phyloP scores from a whole-genome alignment of 2,797 vertebrate species.

The Phyllotis vaccarum region DNA sequence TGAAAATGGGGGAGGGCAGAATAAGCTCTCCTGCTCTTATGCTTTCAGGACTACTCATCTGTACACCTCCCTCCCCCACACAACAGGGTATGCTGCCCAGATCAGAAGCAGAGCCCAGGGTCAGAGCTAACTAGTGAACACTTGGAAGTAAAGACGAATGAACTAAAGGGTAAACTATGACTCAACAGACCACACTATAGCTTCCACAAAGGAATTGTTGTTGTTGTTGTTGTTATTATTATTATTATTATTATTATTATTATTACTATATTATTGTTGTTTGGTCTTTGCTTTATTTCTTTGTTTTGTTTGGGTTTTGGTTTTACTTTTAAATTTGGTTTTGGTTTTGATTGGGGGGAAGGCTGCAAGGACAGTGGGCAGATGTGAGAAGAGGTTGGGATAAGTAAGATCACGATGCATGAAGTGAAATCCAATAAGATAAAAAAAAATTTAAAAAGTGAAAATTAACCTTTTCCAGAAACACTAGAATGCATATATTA shows the following conservation, averaged over 20 bases:
- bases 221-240: no score
- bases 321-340: background rate
- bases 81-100: background rate
- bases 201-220: background rate
- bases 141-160: background rate
- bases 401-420: background rate
- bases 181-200: background rate
- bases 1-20: no score
- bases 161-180: background rate
- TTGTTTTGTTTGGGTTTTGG: background rate
- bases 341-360: background rate
- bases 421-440: background rate
- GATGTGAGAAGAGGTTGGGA: background rate
- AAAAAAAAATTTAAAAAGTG: background rate
- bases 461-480: background rate
- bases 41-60: background rate
- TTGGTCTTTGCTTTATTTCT: no score
- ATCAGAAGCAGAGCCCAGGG: background rate
- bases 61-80: background rate
- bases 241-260: no score
- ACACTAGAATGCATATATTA: background rate
- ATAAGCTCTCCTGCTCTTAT: background rate
- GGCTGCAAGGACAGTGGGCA: no score
- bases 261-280: no score
- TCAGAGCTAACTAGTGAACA: background rate